Evolutionary conservation across 2,888 invertebrate species (phyloP).

Genomic region (Serripes groenlandicus): DNA sequence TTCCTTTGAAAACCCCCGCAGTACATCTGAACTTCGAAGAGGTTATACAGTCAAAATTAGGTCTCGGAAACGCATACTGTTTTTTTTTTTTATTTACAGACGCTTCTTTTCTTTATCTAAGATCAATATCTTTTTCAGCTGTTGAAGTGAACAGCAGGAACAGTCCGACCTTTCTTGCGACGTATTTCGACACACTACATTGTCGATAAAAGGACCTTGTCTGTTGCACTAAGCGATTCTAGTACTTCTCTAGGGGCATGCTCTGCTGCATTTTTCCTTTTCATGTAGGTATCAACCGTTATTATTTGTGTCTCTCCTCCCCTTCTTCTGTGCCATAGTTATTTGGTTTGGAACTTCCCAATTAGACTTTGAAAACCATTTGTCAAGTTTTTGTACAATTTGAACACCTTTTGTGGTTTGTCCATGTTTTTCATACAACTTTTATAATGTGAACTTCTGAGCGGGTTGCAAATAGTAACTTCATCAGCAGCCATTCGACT

Average conservation of each 20-base stretch:
- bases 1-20: constrained; percentile 33
- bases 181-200: constrained; percentile 39
- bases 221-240: neutral
- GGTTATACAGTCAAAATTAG: constrained; percentile 39
- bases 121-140: constrained; percentile 36
- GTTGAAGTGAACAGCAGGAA: constrained; percentile 33
- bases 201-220: constrained; percentile 17
- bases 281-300: constrained; percentile 6
- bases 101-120: constrained; percentile 46
- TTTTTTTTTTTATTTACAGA: too few relatives aligned
- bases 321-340: constrained; percentile 28
- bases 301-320: constrained; percentile 39
- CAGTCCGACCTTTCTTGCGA: constrained; percentile 40
- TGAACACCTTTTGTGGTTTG: constrained; percentile 19
- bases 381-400: neutral
- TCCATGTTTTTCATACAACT: constrained; percentile 28
- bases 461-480: constrained; percentile 37
- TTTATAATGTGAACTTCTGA: constrained; percentile 19
- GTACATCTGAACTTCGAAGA: constrained; percentile 40
- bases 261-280: neutral
- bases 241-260: neutral
- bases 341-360: constrained; percentile 32
- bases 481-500: constrained; percentile 34
- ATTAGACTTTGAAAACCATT: constrained; percentile 14
- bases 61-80: constrained; percentile 53